These are phyloP conservation scores for Caranx ignobilis DNA, from an alignment of 2,113 vertebrate species.

Conservation along the genomic window DNA sequence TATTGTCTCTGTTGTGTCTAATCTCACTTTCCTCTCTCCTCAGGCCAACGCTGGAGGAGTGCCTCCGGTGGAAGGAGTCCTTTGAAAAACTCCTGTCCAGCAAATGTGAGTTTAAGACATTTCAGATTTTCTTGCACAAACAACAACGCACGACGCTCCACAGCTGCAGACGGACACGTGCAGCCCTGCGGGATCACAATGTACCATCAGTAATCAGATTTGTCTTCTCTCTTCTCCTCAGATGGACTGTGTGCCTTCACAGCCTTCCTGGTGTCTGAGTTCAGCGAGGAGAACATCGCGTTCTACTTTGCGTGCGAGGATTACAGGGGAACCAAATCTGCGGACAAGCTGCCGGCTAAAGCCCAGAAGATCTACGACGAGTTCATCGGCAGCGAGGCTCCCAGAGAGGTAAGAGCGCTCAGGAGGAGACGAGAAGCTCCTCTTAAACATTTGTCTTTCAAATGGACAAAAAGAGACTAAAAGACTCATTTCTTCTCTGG, in stretches of 20 bases:
- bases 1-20: constrained; percentile 2
- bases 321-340: constrained; percentile 88
- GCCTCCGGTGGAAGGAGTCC: constrained; percentile 90
- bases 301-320: constrained; percentile 98
- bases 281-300: constrained; percentile 97
- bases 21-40: constrained; percentile 28
- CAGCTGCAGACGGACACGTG: background rate
- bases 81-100: constrained; percentile 92
- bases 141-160: background rate
- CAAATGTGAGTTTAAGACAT: constrained; percentile 89
- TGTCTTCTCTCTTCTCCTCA: constrained; percentile 72
- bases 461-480: background rate
- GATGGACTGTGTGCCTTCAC: constrained; percentile 92
- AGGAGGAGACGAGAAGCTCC: background rate
- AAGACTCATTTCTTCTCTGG: constrained; percentile 29
- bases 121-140: background rate
- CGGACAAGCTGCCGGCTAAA: constrained; percentile 86
- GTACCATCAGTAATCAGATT: constrained; percentile 47
- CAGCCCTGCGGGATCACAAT: background rate
- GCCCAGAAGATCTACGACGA: constrained; percentile 93
- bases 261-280: constrained; percentile 93
- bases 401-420: constrained; percentile 88
- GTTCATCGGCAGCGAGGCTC: constrained; percentile 91
- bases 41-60: constrained; percentile 89
- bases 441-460: background rate